Evolutionary conservation across 92 coral and sea anemone genomes (phyloP).

Genomic region (Porites rus): DNA sequence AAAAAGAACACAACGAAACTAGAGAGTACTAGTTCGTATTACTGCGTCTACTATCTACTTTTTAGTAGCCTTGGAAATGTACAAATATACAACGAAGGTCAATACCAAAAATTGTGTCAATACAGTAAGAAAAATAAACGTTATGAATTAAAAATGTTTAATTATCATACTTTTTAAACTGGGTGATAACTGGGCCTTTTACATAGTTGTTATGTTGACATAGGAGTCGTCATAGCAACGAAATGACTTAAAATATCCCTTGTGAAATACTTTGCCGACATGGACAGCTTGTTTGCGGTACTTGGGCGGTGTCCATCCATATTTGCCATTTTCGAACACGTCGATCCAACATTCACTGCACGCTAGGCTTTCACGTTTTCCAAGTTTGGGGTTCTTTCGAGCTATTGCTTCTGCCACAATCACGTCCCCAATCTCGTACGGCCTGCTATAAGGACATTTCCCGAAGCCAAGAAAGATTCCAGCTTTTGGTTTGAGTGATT

Average conservation of each 20-base stretch:
- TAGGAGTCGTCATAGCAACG: no score
- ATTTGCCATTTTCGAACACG: slow-evolving; percentile 55
- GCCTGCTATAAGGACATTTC: slow-evolving; percentile 9
- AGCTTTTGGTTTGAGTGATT: slow-evolving; percentile 25
- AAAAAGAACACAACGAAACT: no score
- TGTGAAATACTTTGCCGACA: slow-evolving; percentile 35
- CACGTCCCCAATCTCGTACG: slow-evolving; percentile 45
- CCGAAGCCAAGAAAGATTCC: slow-evolving; percentile 40
- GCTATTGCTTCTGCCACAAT: slow-evolving; percentile 32
- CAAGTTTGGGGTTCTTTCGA: slow-evolving; percentile 4
- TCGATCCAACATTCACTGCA: slow-evolving; percentile 47
- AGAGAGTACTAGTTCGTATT: no score
- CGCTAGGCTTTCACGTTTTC: slow-evolving; percentile 17
- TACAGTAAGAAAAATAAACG: no score
- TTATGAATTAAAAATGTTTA: no score
- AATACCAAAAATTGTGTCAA: no score
- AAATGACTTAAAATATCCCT: slow-evolving; percentile 2
- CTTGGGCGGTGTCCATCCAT: slow-evolving; percentile 41
- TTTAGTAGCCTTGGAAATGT: no score
- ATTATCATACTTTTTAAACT: no score
- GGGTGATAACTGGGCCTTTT: no score
- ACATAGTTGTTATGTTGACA: no score
- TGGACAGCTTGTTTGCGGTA: slow-evolving; percentile 41
- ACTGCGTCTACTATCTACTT: no score
- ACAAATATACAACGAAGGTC: no score